Percentiles rank a stretch among this genome's conserved stretches.
phyloP scores from a whole-genome alignment of 1,140 invertebrate genomes.

The Ectropis grisescens region DNA sequence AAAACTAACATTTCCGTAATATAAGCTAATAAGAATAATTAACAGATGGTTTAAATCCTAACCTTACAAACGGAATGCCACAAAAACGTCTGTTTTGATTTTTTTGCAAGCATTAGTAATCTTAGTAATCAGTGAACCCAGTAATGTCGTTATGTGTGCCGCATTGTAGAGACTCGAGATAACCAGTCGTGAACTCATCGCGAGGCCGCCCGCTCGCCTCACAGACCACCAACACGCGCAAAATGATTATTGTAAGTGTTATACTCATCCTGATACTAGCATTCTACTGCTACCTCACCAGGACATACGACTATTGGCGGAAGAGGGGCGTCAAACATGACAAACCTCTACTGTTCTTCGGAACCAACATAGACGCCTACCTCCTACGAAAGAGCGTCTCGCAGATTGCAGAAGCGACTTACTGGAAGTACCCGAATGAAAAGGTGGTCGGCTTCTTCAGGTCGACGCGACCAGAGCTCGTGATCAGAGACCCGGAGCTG shows the following conservation, averaged over 20 bases:
- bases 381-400: conserved; percentile 3
- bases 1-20: too few relatives aligned
- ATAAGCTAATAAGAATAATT: too few relatives aligned
- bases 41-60: too few relatives aligned
- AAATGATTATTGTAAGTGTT: conserved; percentile 1
- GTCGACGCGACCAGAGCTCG: conserved; percentile 31
- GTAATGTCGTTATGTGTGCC: too few relatives aligned
- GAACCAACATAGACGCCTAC: conserved; percentile 11
- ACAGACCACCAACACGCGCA: too few relatives aligned
- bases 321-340: conserved; percentile 37
- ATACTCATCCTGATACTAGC: not conserved
- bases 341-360: conserved; percentile 28
- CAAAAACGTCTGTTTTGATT: too few relatives aligned
- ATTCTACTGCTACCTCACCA: conserved; percentile 19
- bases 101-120: too few relatives aligned
- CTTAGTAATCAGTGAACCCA: too few relatives aligned
- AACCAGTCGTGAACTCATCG: too few relatives aligned
- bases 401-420: conserved; percentile 8
- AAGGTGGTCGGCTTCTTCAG: conserved; percentile 8
- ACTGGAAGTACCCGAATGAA: conserved; percentile 9
- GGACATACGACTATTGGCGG: conserved; percentile 43
- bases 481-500: conserved; percentile 66
- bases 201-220: too few relatives aligned
- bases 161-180: too few relatives aligned
- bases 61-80: too few relatives aligned